Percentiles rank a stretch among this genome's conserved stretches.
Conservation (phyloP, 2,797 vertebrate species). For the Macropodus opercularis region DNA sequence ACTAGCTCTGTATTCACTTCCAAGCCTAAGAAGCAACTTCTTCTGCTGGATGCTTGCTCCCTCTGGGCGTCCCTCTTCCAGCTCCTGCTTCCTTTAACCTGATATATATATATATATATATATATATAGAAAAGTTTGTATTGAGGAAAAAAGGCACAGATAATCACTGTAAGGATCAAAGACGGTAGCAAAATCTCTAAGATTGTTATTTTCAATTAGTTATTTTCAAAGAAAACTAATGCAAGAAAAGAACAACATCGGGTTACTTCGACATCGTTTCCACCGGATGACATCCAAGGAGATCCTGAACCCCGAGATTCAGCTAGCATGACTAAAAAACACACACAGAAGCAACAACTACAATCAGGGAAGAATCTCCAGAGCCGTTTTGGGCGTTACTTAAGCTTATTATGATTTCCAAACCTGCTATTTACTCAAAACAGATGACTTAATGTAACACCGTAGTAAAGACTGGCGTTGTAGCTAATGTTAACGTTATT, state of each 20-base stretch:
- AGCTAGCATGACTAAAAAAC: conserved; percentile 57
- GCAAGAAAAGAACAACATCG: too few relatives aligned
- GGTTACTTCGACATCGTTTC: conserved; percentile 44
- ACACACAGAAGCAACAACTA: not conserved
- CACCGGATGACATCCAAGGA: conserved; percentile 10
- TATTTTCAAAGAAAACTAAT: too few relatives aligned
- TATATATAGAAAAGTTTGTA: too few relatives aligned
- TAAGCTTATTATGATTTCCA: rapidly evolving
- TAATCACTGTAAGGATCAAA: not conserved
- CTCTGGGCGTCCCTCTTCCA: conserved; percentile 10
- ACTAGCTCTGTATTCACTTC: conserved; percentile 83
- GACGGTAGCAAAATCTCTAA: too few relatives aligned
- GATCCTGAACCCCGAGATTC: conserved; percentile 17
- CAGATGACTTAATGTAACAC: not conserved
- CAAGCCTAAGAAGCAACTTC: conserved; percentile 83
- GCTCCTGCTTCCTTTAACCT: conserved; percentile 18
- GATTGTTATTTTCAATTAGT: too few relatives aligned
- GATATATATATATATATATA: too few relatives aligned
- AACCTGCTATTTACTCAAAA: not conserved
- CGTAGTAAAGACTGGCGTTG: not conserved
- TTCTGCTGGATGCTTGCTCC: conserved; percentile 47
- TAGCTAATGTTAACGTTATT: too few relatives aligned
- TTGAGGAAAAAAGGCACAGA: not conserved
- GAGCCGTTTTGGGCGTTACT: too few relatives aligned
- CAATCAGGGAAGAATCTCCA: not conserved